These are phyloP conservation scores for Ceratothoa steindachneri DNA, from an alignment of 2,888 invertebrate genomes.

Conservation along the genomic window DNA sequence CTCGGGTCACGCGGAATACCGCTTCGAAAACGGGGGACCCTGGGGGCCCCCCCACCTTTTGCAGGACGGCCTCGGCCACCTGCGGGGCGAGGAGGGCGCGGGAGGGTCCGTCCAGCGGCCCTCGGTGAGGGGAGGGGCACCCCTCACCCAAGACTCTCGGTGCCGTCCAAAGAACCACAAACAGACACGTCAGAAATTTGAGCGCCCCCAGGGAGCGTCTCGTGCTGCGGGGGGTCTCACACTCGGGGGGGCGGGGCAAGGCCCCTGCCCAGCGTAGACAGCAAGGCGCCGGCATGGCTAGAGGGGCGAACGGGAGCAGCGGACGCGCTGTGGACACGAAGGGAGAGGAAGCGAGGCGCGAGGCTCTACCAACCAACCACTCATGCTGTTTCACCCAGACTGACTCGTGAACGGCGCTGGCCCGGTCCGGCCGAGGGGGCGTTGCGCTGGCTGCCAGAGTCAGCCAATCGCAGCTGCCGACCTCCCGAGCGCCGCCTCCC, in stretches of 20 bases:
- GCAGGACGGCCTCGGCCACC: background rate
- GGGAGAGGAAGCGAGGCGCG: background rate
- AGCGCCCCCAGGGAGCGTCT: constrained; percentile 1
- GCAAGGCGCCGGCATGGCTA: constrained; percentile 10
- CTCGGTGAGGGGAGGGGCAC: background rate
- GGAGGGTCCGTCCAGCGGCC: background rate
- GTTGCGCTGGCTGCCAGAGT: background rate
- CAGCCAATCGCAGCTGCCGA: background rate
- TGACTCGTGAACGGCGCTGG: background rate
- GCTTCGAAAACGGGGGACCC: background rate
- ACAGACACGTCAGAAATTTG: constrained; percentile 1
- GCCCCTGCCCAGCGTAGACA: constrained; percentile 10
- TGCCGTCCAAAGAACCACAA: background rate
- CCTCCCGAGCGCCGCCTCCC: background rate
- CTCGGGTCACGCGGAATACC: background rate
- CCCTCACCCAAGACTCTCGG: background rate
- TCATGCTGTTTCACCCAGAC: constrained; percentile 10
- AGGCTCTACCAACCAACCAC: background rate
- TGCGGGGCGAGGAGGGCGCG: background rate
- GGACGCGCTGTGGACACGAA: background rate
- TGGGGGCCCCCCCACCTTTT: background rate
- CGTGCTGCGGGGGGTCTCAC: background rate
- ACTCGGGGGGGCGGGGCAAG: background rate
- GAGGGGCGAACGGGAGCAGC: constrained; percentile 1
- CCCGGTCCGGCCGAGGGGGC: background rate